Percentiles rank a stretch among this genome's conserved stretches.
Conservation (phyloP, 2,888 invertebrate genomes). For the Halictus ligatus region DNA sequence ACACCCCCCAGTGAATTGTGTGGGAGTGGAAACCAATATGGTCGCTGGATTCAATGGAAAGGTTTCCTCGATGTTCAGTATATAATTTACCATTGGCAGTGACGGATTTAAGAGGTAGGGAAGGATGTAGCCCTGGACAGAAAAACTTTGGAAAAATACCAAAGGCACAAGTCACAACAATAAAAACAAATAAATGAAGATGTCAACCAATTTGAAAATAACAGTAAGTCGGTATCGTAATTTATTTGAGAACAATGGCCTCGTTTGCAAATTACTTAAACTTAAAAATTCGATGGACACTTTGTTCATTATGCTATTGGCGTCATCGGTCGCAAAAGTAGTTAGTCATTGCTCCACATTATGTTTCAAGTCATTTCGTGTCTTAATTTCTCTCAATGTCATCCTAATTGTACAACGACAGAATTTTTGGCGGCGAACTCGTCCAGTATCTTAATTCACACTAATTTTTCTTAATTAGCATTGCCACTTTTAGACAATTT, state of each 20-base stretch:
- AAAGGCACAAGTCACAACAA: too few relatives aligned
- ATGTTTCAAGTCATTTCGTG: background rate
- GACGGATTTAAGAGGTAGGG: too few relatives aligned
- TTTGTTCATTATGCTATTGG: background rate
- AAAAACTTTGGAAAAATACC: too few relatives aligned
- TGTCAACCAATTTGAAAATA: too few relatives aligned
- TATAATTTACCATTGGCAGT: background rate
- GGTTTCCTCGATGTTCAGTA: background rate
- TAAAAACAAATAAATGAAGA: too few relatives aligned
- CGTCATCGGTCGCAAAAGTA: background rate
- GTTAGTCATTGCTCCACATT: background rate
- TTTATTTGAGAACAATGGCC: constrained; percentile 45
- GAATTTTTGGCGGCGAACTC: background rate
- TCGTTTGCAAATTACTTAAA: constrained; percentile 58
- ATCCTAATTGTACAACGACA: background rate
- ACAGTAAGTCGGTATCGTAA: background rate
- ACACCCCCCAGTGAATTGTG: background rate
- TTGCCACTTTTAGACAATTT: too few relatives aligned
- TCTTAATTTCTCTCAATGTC: background rate
- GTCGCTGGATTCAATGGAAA: background rate
- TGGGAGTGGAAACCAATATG: background rate
- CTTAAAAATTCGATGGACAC: background rate
- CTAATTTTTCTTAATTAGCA: too few relatives aligned
- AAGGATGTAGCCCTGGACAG: too few relatives aligned
- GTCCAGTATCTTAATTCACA: too few relatives aligned